A percentile compares a stretch with the other conserved stretches of the same genome.
Conservation (phyloP, 1,140 invertebrate genomes). For the Eupristina koningsbergeri region DNA sequence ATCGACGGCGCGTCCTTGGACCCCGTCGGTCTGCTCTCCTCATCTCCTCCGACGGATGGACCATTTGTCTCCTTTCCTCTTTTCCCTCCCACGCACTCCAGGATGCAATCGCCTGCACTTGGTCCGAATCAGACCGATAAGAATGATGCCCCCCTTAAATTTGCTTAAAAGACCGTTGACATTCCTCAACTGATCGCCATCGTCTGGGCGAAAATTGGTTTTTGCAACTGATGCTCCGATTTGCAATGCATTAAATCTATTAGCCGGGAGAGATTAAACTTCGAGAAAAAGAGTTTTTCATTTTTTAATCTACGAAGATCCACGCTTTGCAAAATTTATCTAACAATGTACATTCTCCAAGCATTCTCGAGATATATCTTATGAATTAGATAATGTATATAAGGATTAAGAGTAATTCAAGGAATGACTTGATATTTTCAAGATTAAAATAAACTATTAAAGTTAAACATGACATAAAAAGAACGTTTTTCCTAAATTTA, state of each 20-base stretch:
- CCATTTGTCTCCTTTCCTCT: slow-evolving; percentile 37
- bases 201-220: neutral
- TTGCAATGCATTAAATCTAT: neutral
- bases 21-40: slow-evolving; percentile 8
- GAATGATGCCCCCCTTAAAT: neutral
- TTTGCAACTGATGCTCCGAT: no score
- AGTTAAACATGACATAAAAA: neutral
- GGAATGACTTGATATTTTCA: neutral
- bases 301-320: no score
- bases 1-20: slow-evolving; percentile 69
- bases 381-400: no score
- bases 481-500: neutral
- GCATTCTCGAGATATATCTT: no score
- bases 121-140: neutral
- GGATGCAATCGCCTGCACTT: neutral
- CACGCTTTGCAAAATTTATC: no score
- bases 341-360: no score
- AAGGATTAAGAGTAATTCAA: no score
- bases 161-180: neutral
- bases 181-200: neutral
- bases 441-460: neutral
- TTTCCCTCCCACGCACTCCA: neutral
- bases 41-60: slow-evolving; percentile 43
- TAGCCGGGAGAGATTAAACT: neutral
- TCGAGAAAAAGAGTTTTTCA: no score